Evolutionary conservation across 2,888 invertebrate species (phyloP).

Genomic region (Aelia acuminata): DNA sequence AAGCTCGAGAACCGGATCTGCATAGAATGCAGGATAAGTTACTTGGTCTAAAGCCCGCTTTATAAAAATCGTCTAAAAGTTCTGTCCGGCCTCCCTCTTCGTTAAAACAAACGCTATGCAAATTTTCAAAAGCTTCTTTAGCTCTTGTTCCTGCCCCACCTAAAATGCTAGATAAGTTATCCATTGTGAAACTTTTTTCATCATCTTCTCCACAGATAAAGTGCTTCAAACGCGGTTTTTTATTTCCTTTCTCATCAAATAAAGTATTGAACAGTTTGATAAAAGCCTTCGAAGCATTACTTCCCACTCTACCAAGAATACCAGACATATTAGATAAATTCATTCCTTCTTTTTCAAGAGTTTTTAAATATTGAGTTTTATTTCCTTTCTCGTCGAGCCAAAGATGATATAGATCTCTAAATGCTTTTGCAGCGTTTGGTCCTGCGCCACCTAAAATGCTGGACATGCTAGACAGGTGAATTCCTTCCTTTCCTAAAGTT

Average conservation of each 20-base stretch:
- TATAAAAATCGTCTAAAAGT: constrained; percentile 42
- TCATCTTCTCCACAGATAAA: neutral
- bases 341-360: neutral
- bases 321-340: neutral
- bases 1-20: neutral
- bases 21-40: constrained; percentile 26
- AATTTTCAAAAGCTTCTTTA: constrained; percentile 34
- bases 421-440: neutral
- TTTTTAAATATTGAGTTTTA: constrained; percentile 35
- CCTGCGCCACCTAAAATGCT: constrained; percentile 27
- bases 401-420: constrained; percentile 2
- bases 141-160: constrained; percentile 20
- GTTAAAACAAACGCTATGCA: constrained; percentile 45
- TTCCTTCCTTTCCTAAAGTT: constrained; percentile 12
- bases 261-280: neutral
- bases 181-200: neutral
- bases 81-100: neutral
- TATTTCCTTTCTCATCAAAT: constrained; percentile 45
- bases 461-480: neutral
- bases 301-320: neutral
- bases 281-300: constrained; percentile 25
- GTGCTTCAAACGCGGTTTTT: constrained; percentile 37
- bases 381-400: constrained; percentile 22
- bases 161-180: constrained; percentile 30
- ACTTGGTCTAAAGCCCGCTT: constrained; percentile 17